Base-by-base conservation (phyloP, 2,888 invertebrate species). In the Graphium colonna region DNA sequence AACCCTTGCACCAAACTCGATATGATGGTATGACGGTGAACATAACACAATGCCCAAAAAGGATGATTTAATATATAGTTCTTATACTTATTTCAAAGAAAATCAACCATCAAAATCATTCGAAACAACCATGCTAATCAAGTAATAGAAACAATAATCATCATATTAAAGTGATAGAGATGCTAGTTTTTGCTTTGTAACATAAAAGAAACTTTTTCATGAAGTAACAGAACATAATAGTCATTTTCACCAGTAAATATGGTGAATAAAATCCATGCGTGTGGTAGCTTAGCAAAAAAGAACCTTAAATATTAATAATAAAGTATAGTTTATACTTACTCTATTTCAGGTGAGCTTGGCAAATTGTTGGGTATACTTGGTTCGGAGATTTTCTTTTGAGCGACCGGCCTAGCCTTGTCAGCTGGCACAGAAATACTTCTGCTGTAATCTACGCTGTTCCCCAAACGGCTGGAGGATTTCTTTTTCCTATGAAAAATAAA, bases 391-490 rank as follows among this genome's bases (percentile, higher is more conserved):
- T 90, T 86, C 71, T 90, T 86, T 48, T 90, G 85, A 0, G 84
- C 69, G 0, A 76, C 67, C 0, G 82, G 73, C 0, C 89, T 78
- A 7, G 92, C 87, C 65, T 95, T 93, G 64, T 96, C 96, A 0
- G 94, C 95, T 0, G 97, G 97, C 1, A 97, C 96, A 0, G 97
- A 97, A 62, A 96, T 94, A 71, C 97, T 97, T 56, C 97, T 91
- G 63, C 93, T 95, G 72, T 96, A 96, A 73, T 97, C 97, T 51
- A 94, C 93, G 46, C 73, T 89, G 47, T 84, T 83, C 1, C 90
- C 79, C 43, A 91, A 81, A 60, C 93, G 81, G 63, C 92, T 90
- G 38, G 92, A 85, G 62, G 93, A 92, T 72, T 96, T 94, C 83
- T 95, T 94, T 83, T 96, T 93, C 73, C 95, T 95, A 64, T 7